These are phyloP conservation scores for Theristicus caerulescens DNA, from an alignment of 2,113 vertebrate genomes.

Conservation along the genomic window DNA sequence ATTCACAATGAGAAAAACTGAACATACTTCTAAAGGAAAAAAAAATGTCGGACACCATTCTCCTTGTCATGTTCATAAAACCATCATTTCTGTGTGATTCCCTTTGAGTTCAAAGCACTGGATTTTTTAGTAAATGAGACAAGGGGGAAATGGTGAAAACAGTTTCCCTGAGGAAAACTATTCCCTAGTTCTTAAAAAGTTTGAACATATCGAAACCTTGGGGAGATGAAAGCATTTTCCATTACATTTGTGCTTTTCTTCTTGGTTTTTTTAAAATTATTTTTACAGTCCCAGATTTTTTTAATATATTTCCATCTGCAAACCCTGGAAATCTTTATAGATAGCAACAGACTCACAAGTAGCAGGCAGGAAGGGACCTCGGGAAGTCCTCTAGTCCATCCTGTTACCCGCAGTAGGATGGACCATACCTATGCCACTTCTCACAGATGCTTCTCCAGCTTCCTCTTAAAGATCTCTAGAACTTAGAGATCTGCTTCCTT, in stretches of 20 bases:
- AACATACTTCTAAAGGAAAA: background rate
- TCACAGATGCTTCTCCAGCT: background rate
- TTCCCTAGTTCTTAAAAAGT: constrained; percentile 23
- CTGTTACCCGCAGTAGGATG: background rate
- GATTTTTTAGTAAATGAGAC: constrained; percentile 13
- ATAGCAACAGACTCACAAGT: background rate
- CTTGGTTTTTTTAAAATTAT: background rate
- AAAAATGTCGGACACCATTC: background rate
- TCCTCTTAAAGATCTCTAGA: background rate
- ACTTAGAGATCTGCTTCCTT: background rate
- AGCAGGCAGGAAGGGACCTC: background rate
- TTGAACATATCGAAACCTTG: background rate
- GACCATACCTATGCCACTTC: background rate
- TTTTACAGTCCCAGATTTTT: background rate
- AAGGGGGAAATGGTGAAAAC: constrained; percentile 15
- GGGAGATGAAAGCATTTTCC: constrained; percentile 14
- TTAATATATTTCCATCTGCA: background rate
- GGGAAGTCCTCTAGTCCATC: background rate
- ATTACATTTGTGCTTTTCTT: constrained; percentile 2
- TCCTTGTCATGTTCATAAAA: constrained; percentile 1
- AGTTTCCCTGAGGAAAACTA: constrained; percentile 24
- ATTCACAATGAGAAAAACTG: background rate
- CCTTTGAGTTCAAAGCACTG: constrained; percentile 42
- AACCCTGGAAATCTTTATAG: background rate
- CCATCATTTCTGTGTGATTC: background rate